These are phyloP conservation scores for Scaptomyza parva DNA, from an alignment of 2,888 invertebrate genomes.

Conservation along the genomic window DNA sequence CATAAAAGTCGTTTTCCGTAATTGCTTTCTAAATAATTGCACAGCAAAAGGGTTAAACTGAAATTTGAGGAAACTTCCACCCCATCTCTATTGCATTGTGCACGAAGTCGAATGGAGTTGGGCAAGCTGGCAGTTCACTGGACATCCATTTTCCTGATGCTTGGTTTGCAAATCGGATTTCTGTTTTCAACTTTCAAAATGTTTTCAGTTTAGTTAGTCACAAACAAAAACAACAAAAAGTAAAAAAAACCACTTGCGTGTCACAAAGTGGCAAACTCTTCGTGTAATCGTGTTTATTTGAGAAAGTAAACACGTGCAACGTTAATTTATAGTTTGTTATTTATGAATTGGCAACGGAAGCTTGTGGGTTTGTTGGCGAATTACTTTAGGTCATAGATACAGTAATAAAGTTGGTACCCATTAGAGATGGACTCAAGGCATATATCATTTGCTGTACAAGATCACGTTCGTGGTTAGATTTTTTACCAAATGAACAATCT, in stretches of 20 bases:
- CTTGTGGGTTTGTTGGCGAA: neutral
- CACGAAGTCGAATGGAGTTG: neutral
- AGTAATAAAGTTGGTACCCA: neutral
- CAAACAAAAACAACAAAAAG: neutral
- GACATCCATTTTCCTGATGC: slow-evolving; percentile 9
- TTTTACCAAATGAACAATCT: neutral
- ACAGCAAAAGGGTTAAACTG: slow-evolving; percentile 18
- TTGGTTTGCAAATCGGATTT: slow-evolving; percentile 26
- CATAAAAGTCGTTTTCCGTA: slow-evolving; percentile 2
- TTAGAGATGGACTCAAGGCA: slow-evolving; percentile 40
- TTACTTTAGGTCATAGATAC: neutral
- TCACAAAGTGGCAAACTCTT: slow-evolving; percentile 10
- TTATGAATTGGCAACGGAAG: slow-evolving; percentile 3
- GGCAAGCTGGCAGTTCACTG: slow-evolving; percentile 26
- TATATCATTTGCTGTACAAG: slow-evolving; percentile 45
- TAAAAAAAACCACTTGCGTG: slow-evolving; percentile 33
- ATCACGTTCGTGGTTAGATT: neutral
- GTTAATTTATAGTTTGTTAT: slow-evolving; percentile 20
- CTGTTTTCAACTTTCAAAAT: neutral
- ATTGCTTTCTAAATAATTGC: slow-evolving; percentile 25
- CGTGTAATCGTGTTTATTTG: slow-evolving; percentile 20
- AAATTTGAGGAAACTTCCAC: slow-evolving; percentile 32
- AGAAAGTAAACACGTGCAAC: slow-evolving; percentile 25
- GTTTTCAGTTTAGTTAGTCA: neutral
- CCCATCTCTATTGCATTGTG: neutral